phyloP scores from a whole-genome alignment of 2,888 invertebrate genomes.

The Hetaerina titia region DNA sequence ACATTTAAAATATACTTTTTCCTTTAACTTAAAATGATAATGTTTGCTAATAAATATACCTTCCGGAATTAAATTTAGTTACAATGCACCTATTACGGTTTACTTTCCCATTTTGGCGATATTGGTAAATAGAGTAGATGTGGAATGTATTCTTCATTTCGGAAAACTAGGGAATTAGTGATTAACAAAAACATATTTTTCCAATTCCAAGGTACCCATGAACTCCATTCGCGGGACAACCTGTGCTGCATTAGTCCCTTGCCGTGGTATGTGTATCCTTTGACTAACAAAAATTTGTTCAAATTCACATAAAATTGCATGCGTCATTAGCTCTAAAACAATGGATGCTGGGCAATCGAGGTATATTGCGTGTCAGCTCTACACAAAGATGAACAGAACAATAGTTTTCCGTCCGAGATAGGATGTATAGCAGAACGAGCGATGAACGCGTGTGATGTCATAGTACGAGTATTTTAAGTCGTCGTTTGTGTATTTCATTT shows the following conservation, averaged over 20 bases:
- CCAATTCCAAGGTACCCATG: too few species aligned
- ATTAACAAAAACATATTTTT: too few species aligned
- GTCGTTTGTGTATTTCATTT: background rate
- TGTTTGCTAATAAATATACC: too few species aligned
- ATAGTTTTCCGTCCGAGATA: background rate
- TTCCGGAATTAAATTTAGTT: too few species aligned
- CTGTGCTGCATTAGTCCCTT: background rate
- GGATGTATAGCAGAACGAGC: background rate
- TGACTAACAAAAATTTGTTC: background rate
- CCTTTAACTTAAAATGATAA: too few species aligned
- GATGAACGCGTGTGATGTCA: background rate
- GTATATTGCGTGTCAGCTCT: background rate
- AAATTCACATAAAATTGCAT: background rate
- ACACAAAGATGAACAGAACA: background rate
- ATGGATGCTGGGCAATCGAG: background rate
- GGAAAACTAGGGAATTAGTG: too few species aligned
- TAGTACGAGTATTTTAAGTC: background rate
- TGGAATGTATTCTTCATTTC: too few species aligned
- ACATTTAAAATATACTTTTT: too few species aligned
- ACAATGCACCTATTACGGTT: too few species aligned
- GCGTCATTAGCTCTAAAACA: background rate
- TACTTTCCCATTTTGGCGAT: too few species aligned
- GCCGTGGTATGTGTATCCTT: background rate
- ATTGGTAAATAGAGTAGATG: too few species aligned
- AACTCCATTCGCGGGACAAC: too few species aligned